Percentiles rank a stretch among this genome's conserved stretches.
These are phyloP conservation scores for Hoplodrina blanda DNA, from an alignment of 2,888 invertebrate genomes.

Conservation along the genomic window DNA sequence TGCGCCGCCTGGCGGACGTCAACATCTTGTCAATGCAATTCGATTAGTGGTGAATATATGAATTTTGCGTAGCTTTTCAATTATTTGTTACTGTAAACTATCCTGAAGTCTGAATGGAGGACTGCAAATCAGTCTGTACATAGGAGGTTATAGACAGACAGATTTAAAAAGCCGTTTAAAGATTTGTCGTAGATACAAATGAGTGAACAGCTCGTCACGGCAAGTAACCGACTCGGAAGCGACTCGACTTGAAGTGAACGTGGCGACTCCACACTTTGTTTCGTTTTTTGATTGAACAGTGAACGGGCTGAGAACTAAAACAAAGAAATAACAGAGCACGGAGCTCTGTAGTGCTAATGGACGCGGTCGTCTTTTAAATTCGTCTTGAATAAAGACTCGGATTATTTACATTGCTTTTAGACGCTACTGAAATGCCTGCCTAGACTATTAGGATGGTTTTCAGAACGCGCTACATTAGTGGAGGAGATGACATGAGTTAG, in stretches of 20 bases:
- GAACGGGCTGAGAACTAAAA: neutral
- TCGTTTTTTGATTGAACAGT: neutral
- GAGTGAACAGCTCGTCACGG: slow-evolving; percentile 18
- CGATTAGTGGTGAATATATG: too few species aligned
- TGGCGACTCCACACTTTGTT: neutral
- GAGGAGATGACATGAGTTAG: slow-evolving; percentile 6
- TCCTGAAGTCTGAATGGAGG: neutral
- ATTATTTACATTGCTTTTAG: slow-evolving; percentile 5
- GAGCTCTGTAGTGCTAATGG: neutral
- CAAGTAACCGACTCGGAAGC: slow-evolving; percentile 25
- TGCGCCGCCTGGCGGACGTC: neutral
- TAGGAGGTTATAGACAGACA: neutral
- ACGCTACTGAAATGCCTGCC: neutral
- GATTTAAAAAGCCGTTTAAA: neutral
- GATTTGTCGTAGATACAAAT: slow-evolving; percentile 15
- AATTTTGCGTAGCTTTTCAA: too few species aligned
- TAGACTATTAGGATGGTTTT: slow-evolving; percentile 4
- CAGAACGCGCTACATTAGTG: neutral
- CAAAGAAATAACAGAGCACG: neutral
- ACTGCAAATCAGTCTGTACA: neutral
- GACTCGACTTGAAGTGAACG: slow-evolving; percentile 22
- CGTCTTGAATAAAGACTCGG: neutral
- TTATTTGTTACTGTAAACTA: too few species aligned
- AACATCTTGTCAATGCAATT: slow-evolving; percentile 1
- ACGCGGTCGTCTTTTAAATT: neutral